A percentile compares a stretch with the other conserved stretches of the same genome.
Conservation (phyloP, 2,113 vertebrate species). For the Columba janthina region DNA sequence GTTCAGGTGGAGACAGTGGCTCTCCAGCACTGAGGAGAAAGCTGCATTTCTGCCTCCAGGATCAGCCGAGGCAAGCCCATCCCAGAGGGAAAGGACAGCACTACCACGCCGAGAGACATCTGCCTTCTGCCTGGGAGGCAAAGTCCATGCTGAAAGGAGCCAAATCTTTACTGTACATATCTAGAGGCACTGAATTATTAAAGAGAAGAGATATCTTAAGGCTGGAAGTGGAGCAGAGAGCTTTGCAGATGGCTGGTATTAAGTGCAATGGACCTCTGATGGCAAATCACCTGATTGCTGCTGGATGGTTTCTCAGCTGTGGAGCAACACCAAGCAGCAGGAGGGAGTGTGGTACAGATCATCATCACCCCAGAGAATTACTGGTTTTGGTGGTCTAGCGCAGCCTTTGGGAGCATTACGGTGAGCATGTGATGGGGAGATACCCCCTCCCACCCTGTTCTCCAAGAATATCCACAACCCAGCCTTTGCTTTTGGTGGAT, state of each 20-base stretch:
- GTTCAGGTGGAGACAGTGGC: background rate
- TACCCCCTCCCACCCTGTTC: background rate
- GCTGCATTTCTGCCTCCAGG: background rate
- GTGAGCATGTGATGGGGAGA: background rate
- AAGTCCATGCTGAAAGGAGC: background rate
- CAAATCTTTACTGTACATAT: background rate
- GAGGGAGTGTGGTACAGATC: background rate
- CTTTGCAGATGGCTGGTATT: background rate
- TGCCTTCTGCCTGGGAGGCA: background rate
- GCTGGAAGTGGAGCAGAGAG: background rate
- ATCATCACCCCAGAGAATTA: background rate
- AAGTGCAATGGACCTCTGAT: background rate
- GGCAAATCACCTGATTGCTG: background rate
- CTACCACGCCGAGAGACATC: background rate
- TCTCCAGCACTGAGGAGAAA: background rate
- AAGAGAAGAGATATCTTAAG: background rate
- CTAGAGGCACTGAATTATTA: slow-evolving; percentile 44
- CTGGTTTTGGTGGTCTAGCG: background rate
- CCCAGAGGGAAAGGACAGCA: background rate
- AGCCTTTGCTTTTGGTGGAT: background rate
- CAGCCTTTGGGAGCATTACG: background rate
- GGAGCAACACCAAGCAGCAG: background rate
- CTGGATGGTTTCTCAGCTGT: background rate
- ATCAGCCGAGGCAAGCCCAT: background rate
- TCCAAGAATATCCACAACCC: background rate